A percentile compares a stretch with the other conserved stretches of the same genome.
Conservation (phyloP, 2,888 invertebrate species). For the Cybosia mesomella region DNA sequence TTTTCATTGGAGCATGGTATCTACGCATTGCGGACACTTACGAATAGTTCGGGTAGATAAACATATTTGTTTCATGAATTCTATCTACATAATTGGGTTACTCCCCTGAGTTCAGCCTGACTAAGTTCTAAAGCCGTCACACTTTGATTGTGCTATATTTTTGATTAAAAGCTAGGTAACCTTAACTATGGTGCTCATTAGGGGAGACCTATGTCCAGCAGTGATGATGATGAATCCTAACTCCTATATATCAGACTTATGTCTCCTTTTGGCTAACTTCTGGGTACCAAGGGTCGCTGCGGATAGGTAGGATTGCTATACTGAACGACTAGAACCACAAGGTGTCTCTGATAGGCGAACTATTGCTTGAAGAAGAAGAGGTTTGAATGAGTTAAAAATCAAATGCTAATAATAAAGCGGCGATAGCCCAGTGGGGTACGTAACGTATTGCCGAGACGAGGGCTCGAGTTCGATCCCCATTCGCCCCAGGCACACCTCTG, state of each 20-base stretch:
- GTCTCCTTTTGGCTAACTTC: not conserved
- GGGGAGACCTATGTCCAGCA: no score
- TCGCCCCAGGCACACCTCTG: no score
- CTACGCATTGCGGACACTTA: constrained; percentile 17
- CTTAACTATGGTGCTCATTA: no score
- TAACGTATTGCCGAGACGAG: no score
- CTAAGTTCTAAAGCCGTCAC: not conserved
- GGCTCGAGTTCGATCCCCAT: no score
- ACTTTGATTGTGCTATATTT: no score
- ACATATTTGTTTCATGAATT: constrained; percentile 17
- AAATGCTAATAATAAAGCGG: no score
- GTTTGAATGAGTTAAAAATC: no score
- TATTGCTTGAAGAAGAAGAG: not conserved
- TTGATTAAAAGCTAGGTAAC: no score
- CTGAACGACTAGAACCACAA: not conserved
- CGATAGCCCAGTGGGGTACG: no score
- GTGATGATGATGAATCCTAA: not conserved
- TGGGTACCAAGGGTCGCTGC: not conserved
- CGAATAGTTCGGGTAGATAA: constrained; percentile 18
- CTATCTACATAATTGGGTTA: constrained; percentile 9
- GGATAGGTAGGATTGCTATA: not conserved
- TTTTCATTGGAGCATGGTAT: constrained; percentile 22
- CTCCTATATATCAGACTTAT: not conserved
- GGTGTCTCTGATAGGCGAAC: not conserved
- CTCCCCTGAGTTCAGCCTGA: not conserved